These are phyloP conservation scores for Drosophila mauritiana DNA, from an alignment of 1,140 invertebrate species.

Conservation along the genomic window DNA sequence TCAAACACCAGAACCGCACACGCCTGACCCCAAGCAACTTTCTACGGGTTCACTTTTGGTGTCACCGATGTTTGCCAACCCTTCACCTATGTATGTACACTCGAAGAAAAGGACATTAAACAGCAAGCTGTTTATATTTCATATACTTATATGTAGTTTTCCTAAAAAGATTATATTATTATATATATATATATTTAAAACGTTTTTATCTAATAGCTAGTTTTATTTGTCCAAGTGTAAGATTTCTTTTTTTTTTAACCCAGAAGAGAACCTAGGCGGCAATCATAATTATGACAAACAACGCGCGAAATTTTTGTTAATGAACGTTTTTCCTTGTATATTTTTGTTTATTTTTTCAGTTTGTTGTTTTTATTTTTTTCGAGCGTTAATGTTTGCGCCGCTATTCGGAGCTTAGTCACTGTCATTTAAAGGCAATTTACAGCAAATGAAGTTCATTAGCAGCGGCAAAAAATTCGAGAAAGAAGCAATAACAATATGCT, in stretches of 20 bases:
- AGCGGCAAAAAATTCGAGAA: constrained; percentile 4
- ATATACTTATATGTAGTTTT: too few relatives aligned
- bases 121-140: too few relatives aligned
- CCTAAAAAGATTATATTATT: too few relatives aligned
- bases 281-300: constrained; percentile 53
- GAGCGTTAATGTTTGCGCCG: constrained; percentile 10
- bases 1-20: constrained; percentile 23
- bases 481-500: constrained; percentile 11
- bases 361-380: not conserved
- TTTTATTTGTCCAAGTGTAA: not conserved
- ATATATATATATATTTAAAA: too few relatives aligned
- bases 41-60: constrained; percentile 22
- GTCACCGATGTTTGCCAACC: constrained; percentile 14
- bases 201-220: too few relatives aligned
- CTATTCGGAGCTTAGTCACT: constrained; percentile 19
- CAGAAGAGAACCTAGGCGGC: constrained; percentile 27
- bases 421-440: constrained; percentile 42
- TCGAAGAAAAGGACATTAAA: not conserved
- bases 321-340: constrained; percentile 44
- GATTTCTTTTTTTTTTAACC: not conserved
- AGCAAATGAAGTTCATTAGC: constrained; percentile 50
- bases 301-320: constrained; percentile 59
- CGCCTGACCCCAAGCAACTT: constrained; percentile 26
- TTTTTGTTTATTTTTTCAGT: constrained; percentile 18
- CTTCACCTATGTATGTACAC: constrained; percentile 5